These are phyloP conservation scores for Cygnus olor DNA, from an alignment of 2,797 vertebrate species.

Conservation along the genomic window DNA sequence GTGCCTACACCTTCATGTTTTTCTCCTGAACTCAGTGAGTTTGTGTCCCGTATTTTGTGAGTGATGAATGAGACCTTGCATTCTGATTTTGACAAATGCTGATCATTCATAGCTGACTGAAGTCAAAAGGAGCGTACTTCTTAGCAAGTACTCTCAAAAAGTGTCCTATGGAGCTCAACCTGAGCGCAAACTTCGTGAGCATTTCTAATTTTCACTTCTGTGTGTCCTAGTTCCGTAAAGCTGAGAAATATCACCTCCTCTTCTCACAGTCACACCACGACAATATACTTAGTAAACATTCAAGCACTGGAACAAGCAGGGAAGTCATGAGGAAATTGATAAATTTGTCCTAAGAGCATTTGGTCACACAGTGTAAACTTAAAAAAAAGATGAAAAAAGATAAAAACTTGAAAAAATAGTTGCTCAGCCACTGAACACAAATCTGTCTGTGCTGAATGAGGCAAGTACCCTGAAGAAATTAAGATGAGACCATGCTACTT, in stretches of 20 bases:
- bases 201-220: neutral
- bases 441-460: neutral
- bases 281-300: neutral
- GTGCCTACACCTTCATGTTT: neutral
- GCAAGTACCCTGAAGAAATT: neutral
- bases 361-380: neutral
- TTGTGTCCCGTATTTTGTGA: neutral
- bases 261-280: neutral
- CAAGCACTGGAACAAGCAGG: neutral
- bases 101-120: neutral
- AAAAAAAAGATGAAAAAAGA: neutral
- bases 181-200: neutral
- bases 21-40: neutral
- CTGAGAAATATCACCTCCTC: constrained; percentile 35
- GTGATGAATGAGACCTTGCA: neutral
- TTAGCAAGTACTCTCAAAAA: neutral
- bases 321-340: constrained; percentile 20
- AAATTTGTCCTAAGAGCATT: constrained; percentile 5
- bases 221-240: neutral
- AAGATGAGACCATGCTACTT: neutral
- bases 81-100: neutral
- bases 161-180: neutral
- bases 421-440: neutral
- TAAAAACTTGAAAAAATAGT: neutral
- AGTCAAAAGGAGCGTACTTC: neutral